Conservation (phyloP, 2,888 invertebrate genomes). For the Drosophila recens region DNA sequence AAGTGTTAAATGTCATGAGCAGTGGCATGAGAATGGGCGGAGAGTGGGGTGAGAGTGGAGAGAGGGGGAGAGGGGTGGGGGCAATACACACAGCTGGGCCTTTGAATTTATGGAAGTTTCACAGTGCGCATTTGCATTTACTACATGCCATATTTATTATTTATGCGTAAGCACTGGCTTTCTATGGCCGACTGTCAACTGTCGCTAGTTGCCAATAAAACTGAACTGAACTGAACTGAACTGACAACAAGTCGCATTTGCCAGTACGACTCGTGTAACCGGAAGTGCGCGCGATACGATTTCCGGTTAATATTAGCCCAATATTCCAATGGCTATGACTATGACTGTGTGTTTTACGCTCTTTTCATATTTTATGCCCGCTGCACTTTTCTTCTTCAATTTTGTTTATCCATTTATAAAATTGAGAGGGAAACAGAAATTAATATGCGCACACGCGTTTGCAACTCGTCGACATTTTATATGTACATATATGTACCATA, state of each 20-base stretch:
- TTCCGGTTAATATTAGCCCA: slow-evolving; percentile 64
- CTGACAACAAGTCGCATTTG: slow-evolving; percentile 65
- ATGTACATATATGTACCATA: slow-evolving; percentile 17
- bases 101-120: slow-evolving; percentile 73
- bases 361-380: slow-evolving; percentile 51
- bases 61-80: background rate
- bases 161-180: slow-evolving; percentile 52
- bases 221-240: slow-evolving; percentile 30
- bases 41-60: background rate
- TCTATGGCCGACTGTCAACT: slow-evolving; percentile 19
- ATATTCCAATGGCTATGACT: slow-evolving; percentile 15
- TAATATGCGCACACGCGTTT: slow-evolving; percentile 55
- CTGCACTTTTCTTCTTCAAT: slow-evolving; percentile 53
- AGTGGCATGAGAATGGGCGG: slow-evolving; percentile 6
- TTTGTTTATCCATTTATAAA: slow-evolving; percentile 32
- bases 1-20: slow-evolving; percentile 79
- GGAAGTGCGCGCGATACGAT: slow-evolving; percentile 42
- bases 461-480: slow-evolving; percentile 28
- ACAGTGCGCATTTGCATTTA: slow-evolving; percentile 74
- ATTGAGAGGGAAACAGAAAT: slow-evolving; percentile 23
- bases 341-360: background rate
- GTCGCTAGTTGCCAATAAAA: slow-evolving; percentile 50
- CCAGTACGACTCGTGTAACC: slow-evolving; percentile 18
- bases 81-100: slow-evolving; percentile 62
- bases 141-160: slow-evolving; percentile 76